phyloP scores from a whole-genome alignment of 2,888 invertebrate genomes.

The Sisyra terminalis region DNA sequence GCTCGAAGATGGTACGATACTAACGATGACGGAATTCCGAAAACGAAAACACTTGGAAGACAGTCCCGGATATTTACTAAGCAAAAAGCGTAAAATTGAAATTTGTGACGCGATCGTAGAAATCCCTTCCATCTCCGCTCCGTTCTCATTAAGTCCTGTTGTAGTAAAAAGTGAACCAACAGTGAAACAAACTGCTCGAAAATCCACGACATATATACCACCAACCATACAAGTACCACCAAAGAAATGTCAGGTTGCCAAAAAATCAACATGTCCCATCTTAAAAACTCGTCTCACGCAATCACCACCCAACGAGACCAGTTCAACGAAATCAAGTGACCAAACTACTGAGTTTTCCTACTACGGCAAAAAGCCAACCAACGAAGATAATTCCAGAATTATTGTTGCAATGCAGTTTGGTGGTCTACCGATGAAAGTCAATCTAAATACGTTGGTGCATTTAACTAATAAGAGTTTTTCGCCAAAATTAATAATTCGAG shows the following conservation, averaged over 20 bases:
- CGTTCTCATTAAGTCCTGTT: not conserved
- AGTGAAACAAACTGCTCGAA: not conserved
- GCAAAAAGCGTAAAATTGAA: not conserved
- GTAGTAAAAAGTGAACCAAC: no score
- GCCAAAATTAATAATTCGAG: no score
- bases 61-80: not conserved
- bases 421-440: conserved; percentile 30
- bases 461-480: conserved; percentile 24
- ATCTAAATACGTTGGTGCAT: conserved; percentile 32
- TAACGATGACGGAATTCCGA: conserved; percentile 4
- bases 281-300: no score
- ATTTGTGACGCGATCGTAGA: not conserved
- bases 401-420: conserved; percentile 35
- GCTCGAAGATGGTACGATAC: conserved; percentile 12
- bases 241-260: not conserved
- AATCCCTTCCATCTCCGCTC: not conserved
- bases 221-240: not conserved
- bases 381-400: conserved; percentile 25
- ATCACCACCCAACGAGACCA: no score
- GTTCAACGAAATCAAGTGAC: no score
- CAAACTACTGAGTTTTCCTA: conserved; percentile 23
- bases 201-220: not conserved
- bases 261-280: not conserved
- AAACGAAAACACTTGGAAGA: conserved; percentile 3
- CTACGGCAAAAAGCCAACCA: conserved; percentile 29